Conservation (phyloP, 2,113 vertebrate species). For the Amphilophus citrinellus region DNA sequence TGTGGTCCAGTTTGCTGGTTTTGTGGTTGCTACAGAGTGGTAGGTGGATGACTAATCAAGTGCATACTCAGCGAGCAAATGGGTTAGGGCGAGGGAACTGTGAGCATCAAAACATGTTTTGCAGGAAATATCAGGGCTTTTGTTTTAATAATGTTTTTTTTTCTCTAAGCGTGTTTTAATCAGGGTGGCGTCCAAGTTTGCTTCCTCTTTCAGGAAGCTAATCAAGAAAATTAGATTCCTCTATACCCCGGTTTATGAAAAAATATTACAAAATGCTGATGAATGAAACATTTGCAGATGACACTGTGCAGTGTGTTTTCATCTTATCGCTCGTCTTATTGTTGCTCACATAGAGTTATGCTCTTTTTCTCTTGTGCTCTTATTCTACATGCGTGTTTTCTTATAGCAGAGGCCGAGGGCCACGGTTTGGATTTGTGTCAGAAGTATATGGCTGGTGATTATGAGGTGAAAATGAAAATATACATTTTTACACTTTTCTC, state of each 20-base stretch:
- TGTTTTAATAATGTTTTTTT: background rate
- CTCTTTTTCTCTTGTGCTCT: background rate
- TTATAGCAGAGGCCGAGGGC: background rate
- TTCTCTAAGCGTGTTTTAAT: background rate
- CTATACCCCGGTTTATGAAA: background rate
- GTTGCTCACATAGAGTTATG: no score
- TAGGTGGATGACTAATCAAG: slow-evolving; percentile 16
- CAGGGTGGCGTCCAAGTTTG: background rate
- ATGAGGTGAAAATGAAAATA: background rate
- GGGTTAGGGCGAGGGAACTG: background rate
- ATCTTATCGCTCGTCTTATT: no score
- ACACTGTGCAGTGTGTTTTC: no score
- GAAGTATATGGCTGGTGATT: rapidly evolving
- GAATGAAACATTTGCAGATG: background rate
- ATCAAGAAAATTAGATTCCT: background rate
- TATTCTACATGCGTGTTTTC: background rate
- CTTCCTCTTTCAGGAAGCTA: background rate
- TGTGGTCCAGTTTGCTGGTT: slow-evolving; percentile 39
- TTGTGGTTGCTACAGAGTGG: slow-evolving; percentile 25
- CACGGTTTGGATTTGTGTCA: background rate
- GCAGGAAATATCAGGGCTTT: background rate
- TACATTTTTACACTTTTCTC: background rate
- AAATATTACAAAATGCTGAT: background rate
- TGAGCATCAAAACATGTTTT: background rate
- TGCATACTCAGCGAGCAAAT: rapidly evolving